phyloP scores from a whole-genome alignment of 2,888 invertebrate genomes.

The Synanthedon formicaeformis region DNA sequence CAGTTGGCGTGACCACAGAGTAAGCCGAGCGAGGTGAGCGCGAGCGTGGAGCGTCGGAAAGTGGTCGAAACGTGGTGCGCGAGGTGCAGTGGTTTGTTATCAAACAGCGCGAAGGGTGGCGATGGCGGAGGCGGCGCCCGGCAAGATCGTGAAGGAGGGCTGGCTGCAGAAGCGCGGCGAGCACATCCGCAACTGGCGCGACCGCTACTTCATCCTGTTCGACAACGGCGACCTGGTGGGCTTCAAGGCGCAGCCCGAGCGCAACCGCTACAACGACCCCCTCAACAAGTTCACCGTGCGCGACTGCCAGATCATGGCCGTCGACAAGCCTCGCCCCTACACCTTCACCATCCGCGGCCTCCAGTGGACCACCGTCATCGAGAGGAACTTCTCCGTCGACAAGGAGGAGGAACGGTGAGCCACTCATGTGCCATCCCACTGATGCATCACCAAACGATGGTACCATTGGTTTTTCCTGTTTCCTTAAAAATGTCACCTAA shows the following conservation, averaged over 20 bases:
- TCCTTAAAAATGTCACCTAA: too few species aligned
- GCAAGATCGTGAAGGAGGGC: slow-evolving; percentile 88
- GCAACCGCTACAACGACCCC: slow-evolving; percentile 83
- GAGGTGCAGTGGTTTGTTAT: slow-evolving; percentile 43
- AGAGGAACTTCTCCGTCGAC: slow-evolving; percentile 96
- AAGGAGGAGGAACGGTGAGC: slow-evolving; percentile 82
- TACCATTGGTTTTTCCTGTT: too few species aligned
- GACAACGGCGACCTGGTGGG: slow-evolving; percentile 96
- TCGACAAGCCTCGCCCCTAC: slow-evolving; percentile 94
- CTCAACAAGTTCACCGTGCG: slow-evolving; percentile 98
- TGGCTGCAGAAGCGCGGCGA: slow-evolving; percentile 98
- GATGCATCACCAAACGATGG: too few species aligned
- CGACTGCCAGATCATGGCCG: slow-evolving; percentile 97
- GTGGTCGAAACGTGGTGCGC: slow-evolving; percentile 28
- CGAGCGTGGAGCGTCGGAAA: slow-evolving; percentile 18
- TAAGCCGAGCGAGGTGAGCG: slow-evolving; percentile 43
- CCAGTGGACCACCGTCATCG: slow-evolving; percentile 98
- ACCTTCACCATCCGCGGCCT: slow-evolving; percentile 97
- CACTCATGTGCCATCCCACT: too few species aligned
- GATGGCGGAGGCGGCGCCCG: slow-evolving; percentile 70
- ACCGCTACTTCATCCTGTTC: slow-evolving; percentile 94
- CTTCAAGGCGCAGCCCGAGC: slow-evolving; percentile 91
- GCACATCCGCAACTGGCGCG: slow-evolving; percentile 98
- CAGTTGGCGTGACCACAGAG: slow-evolving; percentile 25
- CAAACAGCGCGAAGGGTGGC: slow-evolving; percentile 35